These are phyloP conservation scores for Danio aesculapii DNA, from an alignment of 2,797 vertebrate genomes.

Conservation along the genomic window DNA sequence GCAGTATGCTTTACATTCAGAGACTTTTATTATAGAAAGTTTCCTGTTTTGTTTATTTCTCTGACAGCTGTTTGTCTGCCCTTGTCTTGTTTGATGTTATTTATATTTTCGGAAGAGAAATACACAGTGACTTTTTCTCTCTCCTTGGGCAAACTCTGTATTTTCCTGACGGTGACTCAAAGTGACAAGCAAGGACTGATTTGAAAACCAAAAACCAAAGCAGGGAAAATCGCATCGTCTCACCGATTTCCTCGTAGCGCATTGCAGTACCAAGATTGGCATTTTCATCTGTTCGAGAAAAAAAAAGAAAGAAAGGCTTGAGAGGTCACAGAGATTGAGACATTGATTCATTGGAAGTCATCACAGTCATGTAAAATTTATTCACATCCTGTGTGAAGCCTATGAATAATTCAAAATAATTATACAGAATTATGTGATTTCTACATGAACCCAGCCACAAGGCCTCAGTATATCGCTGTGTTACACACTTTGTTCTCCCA, in stretches of 20 bases:
- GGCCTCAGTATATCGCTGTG: neutral
- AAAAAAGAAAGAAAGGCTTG: conserved; percentile 48
- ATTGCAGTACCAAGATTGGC: conserved; percentile 94
- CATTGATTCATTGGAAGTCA: conserved; percentile 22
- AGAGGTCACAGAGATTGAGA: conserved; percentile 6
- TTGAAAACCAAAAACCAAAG: conserved; percentile 32
- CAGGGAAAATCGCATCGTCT: conserved; percentile 65
- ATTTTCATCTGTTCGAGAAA: conserved; percentile 87
- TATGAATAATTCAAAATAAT: conserved; percentile 23
- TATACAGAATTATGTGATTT: neutral
- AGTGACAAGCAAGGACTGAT: conserved; percentile 24
- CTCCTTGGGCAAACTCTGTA: neutral
- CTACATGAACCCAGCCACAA: neutral
- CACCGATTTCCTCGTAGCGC: conserved; percentile 98
- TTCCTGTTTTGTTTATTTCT: neutral
- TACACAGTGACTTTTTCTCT: neutral
- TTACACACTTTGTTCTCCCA: neutral
- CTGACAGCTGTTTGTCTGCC: neutral
- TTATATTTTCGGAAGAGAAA: conserved; percentile 16
- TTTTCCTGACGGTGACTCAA: conserved; percentile 28
- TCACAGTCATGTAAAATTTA: conserved; percentile 30
- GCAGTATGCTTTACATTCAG: neutral
- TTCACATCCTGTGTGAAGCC: neutral
- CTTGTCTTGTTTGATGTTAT: conserved; percentile 28
- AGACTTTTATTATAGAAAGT: neutral